Conservation (phyloP, 2,888 invertebrate species). For the Drosophila kambysellisi region DNA sequence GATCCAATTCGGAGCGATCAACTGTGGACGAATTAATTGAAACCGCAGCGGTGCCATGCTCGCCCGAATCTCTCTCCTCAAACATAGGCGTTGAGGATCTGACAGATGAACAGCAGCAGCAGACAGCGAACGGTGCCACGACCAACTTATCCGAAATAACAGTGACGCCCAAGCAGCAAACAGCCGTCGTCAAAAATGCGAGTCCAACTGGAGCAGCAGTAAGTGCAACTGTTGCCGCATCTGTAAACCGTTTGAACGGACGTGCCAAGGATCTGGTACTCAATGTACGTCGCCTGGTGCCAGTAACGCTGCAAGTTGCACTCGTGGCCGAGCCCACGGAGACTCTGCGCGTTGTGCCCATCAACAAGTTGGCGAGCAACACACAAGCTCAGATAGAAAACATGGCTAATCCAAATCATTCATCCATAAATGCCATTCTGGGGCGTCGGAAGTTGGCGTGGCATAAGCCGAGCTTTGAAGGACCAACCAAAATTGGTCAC, state of each 20-base stretch:
- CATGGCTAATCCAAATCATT: not conserved
- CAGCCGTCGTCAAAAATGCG: not conserved
- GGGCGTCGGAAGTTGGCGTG: too few species aligned
- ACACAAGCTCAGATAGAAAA: not conserved
- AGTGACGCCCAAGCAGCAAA: not conserved
- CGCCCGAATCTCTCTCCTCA: constrained; percentile 17
- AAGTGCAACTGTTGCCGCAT: not conserved
- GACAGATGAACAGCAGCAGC: not conserved
- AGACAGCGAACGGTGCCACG: not conserved
- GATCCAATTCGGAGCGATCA: not conserved
- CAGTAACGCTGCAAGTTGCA: constrained; percentile 24
- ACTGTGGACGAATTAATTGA: constrained; percentile 8
- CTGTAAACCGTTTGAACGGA: constrained; percentile 17
- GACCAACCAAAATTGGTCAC: too few species aligned
- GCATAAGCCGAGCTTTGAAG: too few species aligned
- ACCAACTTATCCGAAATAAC: constrained; percentile 1
- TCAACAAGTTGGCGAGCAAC: constrained; percentile 45
- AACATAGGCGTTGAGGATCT: constrained; percentile 11
- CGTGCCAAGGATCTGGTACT: constrained; percentile 28
- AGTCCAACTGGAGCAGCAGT: not conserved
- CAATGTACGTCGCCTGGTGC: constrained; percentile 34
- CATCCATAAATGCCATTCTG: not conserved
- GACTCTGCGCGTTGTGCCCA: constrained; percentile 53
- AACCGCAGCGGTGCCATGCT: not conserved
- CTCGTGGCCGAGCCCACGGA: constrained; percentile 33